A percentile compares a stretch with the other conserved stretches of the same genome.
These are phyloP conservation scores for Hydrotaea cyrtoneurina DNA, from an alignment of 2,888 invertebrate genomes.

Conservation along the genomic window DNA sequence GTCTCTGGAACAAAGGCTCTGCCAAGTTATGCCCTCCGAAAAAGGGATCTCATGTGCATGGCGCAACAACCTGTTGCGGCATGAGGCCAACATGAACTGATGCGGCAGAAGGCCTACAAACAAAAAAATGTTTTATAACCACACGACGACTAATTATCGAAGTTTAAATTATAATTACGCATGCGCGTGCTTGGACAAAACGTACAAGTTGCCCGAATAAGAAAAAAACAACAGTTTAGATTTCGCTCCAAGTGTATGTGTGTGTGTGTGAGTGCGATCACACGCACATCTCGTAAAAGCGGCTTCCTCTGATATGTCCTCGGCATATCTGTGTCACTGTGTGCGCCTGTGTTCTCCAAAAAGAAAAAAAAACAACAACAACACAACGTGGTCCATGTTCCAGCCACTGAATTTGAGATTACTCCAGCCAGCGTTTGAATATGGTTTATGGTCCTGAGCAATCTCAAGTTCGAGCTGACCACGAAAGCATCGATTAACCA, in stretches of 20 bases:
- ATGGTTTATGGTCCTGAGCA: slow-evolving; percentile 10
- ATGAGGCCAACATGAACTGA: slow-evolving; percentile 12
- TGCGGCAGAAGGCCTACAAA: slow-evolving; percentile 39
- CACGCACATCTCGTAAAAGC: slow-evolving; percentile 57
- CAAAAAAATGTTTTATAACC: slow-evolving; percentile 75
- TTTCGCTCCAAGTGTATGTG: neutral
- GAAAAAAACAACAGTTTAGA: slow-evolving; percentile 26
- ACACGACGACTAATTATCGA: slow-evolving; percentile 78
- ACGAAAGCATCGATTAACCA: slow-evolving; percentile 65
- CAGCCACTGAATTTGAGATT: slow-evolving; percentile 35
- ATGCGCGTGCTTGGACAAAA: slow-evolving; percentile 68
- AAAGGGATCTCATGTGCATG: slow-evolving; percentile 39
- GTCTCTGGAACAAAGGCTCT: slow-evolving; percentile 19
- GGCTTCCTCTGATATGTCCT: slow-evolving; percentile 44
- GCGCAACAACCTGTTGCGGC: slow-evolving; percentile 40
- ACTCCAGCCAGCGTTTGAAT: neutral
- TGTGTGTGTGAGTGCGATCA: slow-evolving; percentile 37
- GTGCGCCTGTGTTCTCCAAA: slow-evolving; percentile 35
- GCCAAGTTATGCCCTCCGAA: slow-evolving; percentile 37
- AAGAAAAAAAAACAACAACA: too few species aligned
- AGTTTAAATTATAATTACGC: slow-evolving; percentile 77
- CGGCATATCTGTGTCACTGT: slow-evolving; percentile 49
- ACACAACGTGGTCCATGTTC: slow-evolving; percentile 45
- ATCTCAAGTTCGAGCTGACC: neutral
- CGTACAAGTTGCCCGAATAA: slow-evolving; percentile 35